phyloP scores from a whole-genome alignment of 2,113 vertebrate species.

The cat (Felis catus) region DNA sequence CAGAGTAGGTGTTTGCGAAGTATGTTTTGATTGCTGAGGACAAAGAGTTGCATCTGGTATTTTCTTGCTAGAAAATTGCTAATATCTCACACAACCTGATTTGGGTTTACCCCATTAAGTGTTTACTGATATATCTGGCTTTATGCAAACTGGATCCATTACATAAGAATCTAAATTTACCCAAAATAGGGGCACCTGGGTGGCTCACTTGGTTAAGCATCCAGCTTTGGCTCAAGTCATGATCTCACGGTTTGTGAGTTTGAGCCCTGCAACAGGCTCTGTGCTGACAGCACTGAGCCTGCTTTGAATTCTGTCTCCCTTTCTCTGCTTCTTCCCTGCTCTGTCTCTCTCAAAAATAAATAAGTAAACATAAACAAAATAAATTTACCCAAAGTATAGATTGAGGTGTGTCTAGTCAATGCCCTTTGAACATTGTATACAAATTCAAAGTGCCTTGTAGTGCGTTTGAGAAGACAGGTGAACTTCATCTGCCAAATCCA shows the following conservation, averaged over 20 bases:
- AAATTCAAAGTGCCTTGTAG: slow-evolving; percentile 31
- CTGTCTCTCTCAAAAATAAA: too few relatives aligned
- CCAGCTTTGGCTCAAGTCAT: too few relatives aligned
- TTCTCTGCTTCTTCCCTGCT: too few relatives aligned
- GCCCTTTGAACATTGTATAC: not conserved
- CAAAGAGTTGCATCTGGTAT: not conserved
- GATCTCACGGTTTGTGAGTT: too few relatives aligned
- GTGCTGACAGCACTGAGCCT: too few relatives aligned
- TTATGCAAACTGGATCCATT: slow-evolving; percentile 30
- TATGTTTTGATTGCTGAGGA: slow-evolving; percentile 1
- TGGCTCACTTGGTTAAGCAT: too few relatives aligned
- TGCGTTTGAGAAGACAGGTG: not conserved
- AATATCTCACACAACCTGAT: not conserved
- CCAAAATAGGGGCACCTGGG: too few relatives aligned
- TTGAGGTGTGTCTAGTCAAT: not conserved
- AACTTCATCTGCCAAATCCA: slow-evolving; percentile 5
- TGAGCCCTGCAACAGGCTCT: too few relatives aligned
- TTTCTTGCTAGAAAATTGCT: not conserved
- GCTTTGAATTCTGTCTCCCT: too few relatives aligned
- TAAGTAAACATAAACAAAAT: not conserved
- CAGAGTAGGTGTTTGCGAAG: not conserved
- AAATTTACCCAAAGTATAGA: slow-evolving; percentile 4
- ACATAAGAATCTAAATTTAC: not conserved
- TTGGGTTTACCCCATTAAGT: not conserved
- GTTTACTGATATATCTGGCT: not conserved